Conservation (phyloP, 2,113 vertebrate species). For the Epinephelus fuscoguttatus region DNA sequence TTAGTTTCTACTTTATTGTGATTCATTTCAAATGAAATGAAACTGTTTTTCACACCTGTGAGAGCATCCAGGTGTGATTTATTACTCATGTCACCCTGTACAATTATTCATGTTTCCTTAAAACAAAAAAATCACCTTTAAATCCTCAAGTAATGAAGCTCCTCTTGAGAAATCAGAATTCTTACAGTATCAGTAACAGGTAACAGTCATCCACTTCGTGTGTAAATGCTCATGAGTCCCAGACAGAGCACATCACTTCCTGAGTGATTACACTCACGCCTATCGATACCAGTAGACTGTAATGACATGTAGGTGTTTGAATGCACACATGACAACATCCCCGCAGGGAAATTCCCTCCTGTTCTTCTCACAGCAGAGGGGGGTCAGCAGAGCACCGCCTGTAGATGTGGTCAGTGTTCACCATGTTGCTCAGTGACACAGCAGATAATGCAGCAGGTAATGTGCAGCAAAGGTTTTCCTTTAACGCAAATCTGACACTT, state of each 20-base stretch:
- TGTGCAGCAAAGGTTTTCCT: neutral
- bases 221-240: neutral
- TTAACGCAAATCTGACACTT: neutral
- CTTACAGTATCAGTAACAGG: neutral
- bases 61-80: neutral
- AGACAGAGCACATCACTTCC: neutral
- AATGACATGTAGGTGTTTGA: neutral
- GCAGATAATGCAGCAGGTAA: neutral
- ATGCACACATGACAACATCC: neutral
- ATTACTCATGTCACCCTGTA: neutral
- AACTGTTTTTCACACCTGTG: neutral
- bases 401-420: neutral
- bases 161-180: neutral
- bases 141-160: neutral
- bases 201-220: neutral
- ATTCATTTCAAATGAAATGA: neutral
- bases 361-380: neutral
- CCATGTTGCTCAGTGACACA: neutral
- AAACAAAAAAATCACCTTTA: neutral
- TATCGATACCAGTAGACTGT: slow-evolving; percentile 13
- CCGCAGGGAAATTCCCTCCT: neutral
- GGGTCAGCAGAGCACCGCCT: neutral
- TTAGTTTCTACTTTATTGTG: neutral
- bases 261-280: neutral
- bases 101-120: neutral